These are phyloP conservation scores for Cricetomys ansorgei DNA, from an alignment of 2,113 vertebrate species.

Conservation along the genomic window DNA sequence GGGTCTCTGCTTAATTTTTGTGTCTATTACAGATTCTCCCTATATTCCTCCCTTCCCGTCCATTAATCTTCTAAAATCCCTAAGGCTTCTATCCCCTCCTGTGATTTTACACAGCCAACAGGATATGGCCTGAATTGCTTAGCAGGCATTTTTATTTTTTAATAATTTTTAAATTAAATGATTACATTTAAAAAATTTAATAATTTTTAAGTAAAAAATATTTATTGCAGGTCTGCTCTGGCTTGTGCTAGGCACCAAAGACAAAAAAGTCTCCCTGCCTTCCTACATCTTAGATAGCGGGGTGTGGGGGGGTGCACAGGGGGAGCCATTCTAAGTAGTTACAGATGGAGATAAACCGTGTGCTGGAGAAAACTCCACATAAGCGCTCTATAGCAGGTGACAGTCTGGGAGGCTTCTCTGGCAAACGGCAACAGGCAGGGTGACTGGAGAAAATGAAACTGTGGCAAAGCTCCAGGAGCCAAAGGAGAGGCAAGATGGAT, in stretches of 20 bases:
- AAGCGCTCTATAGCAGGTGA: background rate
- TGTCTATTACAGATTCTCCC: background rate
- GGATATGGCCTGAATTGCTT: slow-evolving; percentile 52
- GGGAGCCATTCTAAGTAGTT: background rate
- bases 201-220: no score
- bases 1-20: slow-evolving; percentile 32
- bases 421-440: slow-evolving; percentile 29
- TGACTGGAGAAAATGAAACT: slow-evolving; percentile 28
- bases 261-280: background rate
- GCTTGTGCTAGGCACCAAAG: slow-evolving; percentile 1
- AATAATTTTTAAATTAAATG: no score
- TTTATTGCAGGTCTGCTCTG: slow-evolving; percentile 44
- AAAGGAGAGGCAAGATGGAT: background rate
- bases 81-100: background rate
- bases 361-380: background rate
- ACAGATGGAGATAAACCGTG: slow-evolving; percentile 15
- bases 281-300: background rate
- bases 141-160: slow-evolving; percentile 36
- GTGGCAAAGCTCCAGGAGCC: background rate
- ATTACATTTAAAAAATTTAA: no score
- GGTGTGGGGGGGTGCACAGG: background rate
- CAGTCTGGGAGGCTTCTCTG: background rate
- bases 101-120: slow-evolving; percentile 16
- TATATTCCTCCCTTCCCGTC: background rate
- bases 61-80: slow-evolving; percentile 34